Evolutionary conservation across 2,888 invertebrate species (phyloP).

Genomic region (Anodontia alba): DNA sequence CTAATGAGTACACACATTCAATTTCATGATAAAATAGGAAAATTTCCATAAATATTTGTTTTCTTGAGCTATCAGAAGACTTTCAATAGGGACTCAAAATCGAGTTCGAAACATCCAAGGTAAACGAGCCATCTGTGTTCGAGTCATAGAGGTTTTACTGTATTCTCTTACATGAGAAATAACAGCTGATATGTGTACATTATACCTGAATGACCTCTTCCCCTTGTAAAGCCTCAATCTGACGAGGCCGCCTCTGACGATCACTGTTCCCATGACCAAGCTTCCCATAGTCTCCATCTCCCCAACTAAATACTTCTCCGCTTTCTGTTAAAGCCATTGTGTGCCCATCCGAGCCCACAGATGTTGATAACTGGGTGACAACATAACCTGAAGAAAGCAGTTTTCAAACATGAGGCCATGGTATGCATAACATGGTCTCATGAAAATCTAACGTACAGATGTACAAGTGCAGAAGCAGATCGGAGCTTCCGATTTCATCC

Average conservation of each 20-base stretch:
- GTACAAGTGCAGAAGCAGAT: not conserved
- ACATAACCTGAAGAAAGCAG: slow-evolving; percentile 87
- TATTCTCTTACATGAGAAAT: too few species aligned
- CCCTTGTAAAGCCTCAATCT: slow-evolving; percentile 88
- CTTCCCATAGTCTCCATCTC: slow-evolving; percentile 89
- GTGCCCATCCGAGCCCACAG: slow-evolving; percentile 89
- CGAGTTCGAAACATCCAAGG: too few species aligned
- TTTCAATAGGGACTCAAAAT: too few species aligned
- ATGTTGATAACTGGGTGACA: slow-evolving; percentile 88
- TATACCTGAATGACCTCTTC: slow-evolving; percentile 87
- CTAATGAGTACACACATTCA: too few species aligned
- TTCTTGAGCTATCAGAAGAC: too few species aligned
- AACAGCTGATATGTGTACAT: too few species aligned
- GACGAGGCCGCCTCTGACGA: slow-evolving; percentile 88
- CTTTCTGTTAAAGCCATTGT: slow-evolving; percentile 88
- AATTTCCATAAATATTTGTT: too few species aligned
- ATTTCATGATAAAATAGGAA: too few species aligned
- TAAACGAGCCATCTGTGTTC: too few species aligned
- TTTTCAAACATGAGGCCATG: too few species aligned
- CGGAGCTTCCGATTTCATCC: too few species aligned
- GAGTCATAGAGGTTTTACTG: too few species aligned
- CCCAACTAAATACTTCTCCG: slow-evolving; percentile 89
- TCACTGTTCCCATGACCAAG: slow-evolving; percentile 89
- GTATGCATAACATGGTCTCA: not conserved
- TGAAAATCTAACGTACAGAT: not conserved